Evolutionary conservation across 2,797 vertebrate genomes (phyloP).

Genomic region (Sebastolobus altivelis): DNA sequence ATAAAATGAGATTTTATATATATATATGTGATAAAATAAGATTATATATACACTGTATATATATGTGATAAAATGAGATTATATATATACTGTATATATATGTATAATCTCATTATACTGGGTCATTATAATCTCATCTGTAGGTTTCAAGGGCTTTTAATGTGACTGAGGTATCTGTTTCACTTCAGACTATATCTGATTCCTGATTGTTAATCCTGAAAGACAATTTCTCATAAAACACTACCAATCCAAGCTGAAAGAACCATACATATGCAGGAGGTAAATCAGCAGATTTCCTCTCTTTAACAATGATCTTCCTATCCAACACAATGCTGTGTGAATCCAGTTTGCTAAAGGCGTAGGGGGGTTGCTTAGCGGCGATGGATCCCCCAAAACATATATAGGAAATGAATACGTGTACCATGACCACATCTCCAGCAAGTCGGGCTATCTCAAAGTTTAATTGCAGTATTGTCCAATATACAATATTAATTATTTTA

Average conservation of each 20-base stretch:
- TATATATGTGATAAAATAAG: too few species aligned
- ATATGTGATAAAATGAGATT: too few species aligned
- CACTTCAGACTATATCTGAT: background rate
- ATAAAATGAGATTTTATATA: too few species aligned
- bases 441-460: background rate
- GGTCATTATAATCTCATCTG: too few species aligned
- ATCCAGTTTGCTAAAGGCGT: background rate
- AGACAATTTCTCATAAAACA: background rate
- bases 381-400: fast-evolving
- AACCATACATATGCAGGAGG: background rate
- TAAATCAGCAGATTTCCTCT: background rate
- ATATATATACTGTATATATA: too few species aligned
- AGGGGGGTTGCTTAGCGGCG: background rate
- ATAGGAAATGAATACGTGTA: background rate
- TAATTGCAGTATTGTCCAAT: background rate
- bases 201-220: background rate
- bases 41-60: too few species aligned
- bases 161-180: background rate
- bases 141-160: too few species aligned
- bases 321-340: background rate
- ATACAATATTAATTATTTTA: too few species aligned
- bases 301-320: background rate
- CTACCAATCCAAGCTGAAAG: background rate
- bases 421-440: background rate
- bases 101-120: too few species aligned